Base-by-base conservation (phyloP, 2,113 vertebrate genomes). In the Geococcyx californianus region DNA sequence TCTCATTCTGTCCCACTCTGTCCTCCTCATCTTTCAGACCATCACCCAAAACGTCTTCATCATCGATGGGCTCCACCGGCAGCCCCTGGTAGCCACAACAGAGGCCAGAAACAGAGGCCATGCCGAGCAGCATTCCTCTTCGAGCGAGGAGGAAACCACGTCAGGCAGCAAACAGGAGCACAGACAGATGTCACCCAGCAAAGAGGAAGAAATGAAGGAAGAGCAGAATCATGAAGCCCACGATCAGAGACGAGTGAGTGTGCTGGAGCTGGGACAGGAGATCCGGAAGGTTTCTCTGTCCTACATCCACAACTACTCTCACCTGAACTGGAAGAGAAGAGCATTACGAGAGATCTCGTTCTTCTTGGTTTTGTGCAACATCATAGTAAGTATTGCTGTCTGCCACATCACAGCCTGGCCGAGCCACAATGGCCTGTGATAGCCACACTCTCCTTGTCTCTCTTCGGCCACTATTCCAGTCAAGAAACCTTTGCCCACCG, bases 1-100 rank as follows among this genome's bases (percentile, higher is more conserved):
- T n/a, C 98, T 99, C 25, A 98, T 98, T 91, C 96, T 99, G 69
- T 97, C 98, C 75, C 98, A 98, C 81, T 98, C 99, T 1, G 82
- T 99, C 67, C 95, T 99, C 84, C 97, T 98, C 51, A 98, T 99
- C 93, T 77, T 99, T 82, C 98, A 99, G 97, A 98, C 98, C 91
- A 95, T 99, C 47, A 95, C 98, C 24, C 99, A 99, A 94, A 99
- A 99, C 34, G 91, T 99, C 95, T 99, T 99, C 95, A 99, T 99
- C 91, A 98, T 99, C 0, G 98, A 99, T 5, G 99, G 99, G 33
- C 98, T 99, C 74, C 98, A 99, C 89, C 94, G 98, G 25, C 98
- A 92, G 94, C 98, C 21, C 1, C 10, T 73, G 10, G 81, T 23
- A 83, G 90, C 90, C 54, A 47, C 9, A 7, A 17, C 84, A 4